Evolutionary conservation across 2,888 invertebrate genomes (phyloP).

Genomic region (Archaeoteleia sp.): DNA sequence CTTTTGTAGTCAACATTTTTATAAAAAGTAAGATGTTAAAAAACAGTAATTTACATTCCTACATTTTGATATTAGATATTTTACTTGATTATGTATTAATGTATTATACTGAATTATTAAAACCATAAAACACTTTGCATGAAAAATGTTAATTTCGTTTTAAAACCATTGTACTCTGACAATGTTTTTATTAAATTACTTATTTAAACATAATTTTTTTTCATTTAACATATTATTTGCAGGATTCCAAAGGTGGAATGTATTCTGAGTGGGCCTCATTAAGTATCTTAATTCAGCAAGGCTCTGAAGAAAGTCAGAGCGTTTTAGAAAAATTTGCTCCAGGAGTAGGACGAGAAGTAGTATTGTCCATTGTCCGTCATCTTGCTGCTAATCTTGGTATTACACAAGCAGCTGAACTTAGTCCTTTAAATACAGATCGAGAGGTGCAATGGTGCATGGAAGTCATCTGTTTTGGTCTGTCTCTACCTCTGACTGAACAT

Average conservation of each 20-base stretch:
- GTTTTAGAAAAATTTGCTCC: conserved; percentile 85
- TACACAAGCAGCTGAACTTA: conserved; percentile 89
- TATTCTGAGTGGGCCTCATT: conserved; percentile 90
- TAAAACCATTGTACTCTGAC: background rate
- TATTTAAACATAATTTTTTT: no score
- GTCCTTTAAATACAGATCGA: conserved; percentile 87
- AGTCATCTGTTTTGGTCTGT: conserved; percentile 93
- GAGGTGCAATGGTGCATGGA: conserved; percentile 92
- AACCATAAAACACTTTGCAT: no score
- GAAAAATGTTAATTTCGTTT: no score
- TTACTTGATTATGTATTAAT: no score
- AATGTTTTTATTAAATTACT: conserved; percentile 4
- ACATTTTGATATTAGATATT: no score
- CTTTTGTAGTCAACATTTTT: no score
- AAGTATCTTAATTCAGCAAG: conserved; percentile 80
- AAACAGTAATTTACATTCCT: no score
- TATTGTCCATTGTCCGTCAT: conserved; percentile 86
- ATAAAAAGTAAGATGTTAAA: no score
- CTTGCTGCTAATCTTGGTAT: conserved; percentile 83
- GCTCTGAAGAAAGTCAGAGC: conserved; percentile 80
- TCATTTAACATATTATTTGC: no score
- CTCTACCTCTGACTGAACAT: conserved; percentile 92
- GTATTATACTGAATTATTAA: no score
- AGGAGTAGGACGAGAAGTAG: conserved; percentile 86
- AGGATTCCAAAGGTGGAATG: conserved; percentile 84